A percentile compares a stretch with the other conserved stretches of the same genome.
Conservation (phyloP, 2,888 invertebrate species). For the Blastobasis adustella region DNA sequence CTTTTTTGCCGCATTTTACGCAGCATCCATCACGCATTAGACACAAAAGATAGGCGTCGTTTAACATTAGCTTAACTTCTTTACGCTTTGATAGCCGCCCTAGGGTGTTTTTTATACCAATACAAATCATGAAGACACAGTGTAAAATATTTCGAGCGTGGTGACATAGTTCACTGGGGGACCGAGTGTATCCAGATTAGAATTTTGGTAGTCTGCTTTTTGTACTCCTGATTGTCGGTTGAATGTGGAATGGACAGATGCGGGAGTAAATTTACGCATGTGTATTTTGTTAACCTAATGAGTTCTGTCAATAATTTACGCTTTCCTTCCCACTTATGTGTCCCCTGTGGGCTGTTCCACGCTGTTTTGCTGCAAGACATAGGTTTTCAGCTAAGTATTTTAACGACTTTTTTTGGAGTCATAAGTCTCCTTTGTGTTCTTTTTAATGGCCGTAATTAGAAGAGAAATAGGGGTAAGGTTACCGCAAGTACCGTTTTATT, state of each 20-base stretch:
- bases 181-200: constrained; percentile 32
- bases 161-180: constrained; percentile 36
- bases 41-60: constrained; percentile 71
- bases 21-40: constrained; percentile 64
- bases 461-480: no score
- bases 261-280: constrained; percentile 48
- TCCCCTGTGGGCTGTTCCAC: constrained; percentile 47
- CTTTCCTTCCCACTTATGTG: constrained; percentile 39
- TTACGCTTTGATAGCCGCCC: constrained; percentile 67
- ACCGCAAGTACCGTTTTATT: no score
- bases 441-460: neutral
- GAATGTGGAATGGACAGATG: constrained; percentile 52
- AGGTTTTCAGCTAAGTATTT: constrained; percentile 23
- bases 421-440: constrained; percentile 5
- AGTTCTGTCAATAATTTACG: constrained; percentile 65
- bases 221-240: constrained; percentile 43
- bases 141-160: constrained; percentile 41
- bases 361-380: constrained; percentile 44
- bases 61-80: constrained; percentile 73
- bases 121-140: constrained; percentile 25
- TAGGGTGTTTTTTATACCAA: constrained; percentile 39
- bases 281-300: constrained; percentile 70
- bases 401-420: constrained; percentile 17
- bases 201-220: constrained; percentile 36
- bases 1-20: constrained; percentile 50